phyloP scores from a whole-genome alignment of 2,888 invertebrate genomes.

The Pteria penguin region DNA sequence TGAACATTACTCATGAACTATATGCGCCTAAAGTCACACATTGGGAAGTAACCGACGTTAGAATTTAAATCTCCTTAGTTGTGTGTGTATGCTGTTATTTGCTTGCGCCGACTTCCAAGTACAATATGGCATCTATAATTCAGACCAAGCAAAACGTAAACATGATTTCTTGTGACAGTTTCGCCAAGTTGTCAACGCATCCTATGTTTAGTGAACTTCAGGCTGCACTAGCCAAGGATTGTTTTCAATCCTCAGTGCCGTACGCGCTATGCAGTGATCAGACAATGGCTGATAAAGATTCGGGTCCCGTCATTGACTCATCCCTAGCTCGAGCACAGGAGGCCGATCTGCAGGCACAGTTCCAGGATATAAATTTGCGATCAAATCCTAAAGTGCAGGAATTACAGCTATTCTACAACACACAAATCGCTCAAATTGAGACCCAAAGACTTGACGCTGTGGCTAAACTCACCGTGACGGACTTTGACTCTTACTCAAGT shows the following conservation, averaged over 20 bases:
- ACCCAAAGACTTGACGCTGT: conserved; percentile 66
- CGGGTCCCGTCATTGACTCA: conserved; percentile 45
- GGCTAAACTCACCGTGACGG: conserved; percentile 51
- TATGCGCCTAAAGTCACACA: too few species aligned
- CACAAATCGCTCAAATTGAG: conserved; percentile 66
- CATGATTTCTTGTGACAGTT: conserved; percentile 35
- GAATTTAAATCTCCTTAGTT: too few species aligned
- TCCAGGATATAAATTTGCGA: conserved; percentile 62
- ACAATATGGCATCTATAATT: conserved; percentile 39
- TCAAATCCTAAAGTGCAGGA: conserved; percentile 63
- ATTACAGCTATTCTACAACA: conserved; percentile 69
- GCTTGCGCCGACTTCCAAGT: too few species aligned
- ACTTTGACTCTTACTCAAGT: conserved; percentile 47
- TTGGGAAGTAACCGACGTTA: too few species aligned
- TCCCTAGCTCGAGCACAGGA: conserved; percentile 70
- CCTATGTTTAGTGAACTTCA: conserved; percentile 73
- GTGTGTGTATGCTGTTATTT: too few species aligned
- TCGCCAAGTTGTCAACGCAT: conserved; percentile 60
- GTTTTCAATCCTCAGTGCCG: conserved; percentile 36
- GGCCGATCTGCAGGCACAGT: conserved; percentile 71
- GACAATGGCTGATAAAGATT: conserved; percentile 14
- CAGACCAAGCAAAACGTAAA: conserved; percentile 1
- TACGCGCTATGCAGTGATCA: conserved; percentile 37
- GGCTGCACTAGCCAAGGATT: conserved; percentile 62
- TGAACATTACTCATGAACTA: too few species aligned